These are phyloP conservation scores for Florisuga fusca DNA, from an alignment of 2,797 vertebrate genomes.

Conservation along the genomic window DNA sequence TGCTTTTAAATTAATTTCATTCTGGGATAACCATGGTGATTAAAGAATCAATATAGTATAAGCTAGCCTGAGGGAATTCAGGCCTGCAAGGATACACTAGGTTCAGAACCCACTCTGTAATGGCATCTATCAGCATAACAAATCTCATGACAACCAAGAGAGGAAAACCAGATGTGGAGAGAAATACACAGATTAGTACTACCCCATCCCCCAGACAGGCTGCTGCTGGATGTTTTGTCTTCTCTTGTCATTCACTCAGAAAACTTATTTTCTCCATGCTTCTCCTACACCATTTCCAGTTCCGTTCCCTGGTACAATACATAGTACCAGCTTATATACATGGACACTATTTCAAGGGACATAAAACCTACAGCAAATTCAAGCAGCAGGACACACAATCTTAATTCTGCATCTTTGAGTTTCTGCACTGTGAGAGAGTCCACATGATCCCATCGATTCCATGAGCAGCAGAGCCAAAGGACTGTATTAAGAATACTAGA, in stretches of 20 bases:
- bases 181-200: background rate
- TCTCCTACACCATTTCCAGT: background rate
- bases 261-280: background rate
- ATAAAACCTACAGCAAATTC: background rate
- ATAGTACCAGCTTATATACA: background rate
- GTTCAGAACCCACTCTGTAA: background rate
- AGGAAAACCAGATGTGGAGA: background rate
- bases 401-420: background rate
- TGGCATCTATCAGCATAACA: background rate
- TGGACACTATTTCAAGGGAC: background rate
- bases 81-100: background rate
- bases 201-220: background rate
- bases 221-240: background rate
- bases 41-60: background rate
- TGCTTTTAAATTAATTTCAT: background rate
- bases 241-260: background rate
- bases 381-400: background rate
- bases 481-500: background rate
- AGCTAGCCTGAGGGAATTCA: background rate
- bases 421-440: background rate
- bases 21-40: background rate
- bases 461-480: background rate
- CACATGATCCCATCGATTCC: background rate
- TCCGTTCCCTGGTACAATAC: background rate
- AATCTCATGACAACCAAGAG: background rate